Evolutionary conservation across 1,140 invertebrate species (phyloP), one percentile per base, ranked within the genome.

Genomic region (Aphidius ervi): DNA sequence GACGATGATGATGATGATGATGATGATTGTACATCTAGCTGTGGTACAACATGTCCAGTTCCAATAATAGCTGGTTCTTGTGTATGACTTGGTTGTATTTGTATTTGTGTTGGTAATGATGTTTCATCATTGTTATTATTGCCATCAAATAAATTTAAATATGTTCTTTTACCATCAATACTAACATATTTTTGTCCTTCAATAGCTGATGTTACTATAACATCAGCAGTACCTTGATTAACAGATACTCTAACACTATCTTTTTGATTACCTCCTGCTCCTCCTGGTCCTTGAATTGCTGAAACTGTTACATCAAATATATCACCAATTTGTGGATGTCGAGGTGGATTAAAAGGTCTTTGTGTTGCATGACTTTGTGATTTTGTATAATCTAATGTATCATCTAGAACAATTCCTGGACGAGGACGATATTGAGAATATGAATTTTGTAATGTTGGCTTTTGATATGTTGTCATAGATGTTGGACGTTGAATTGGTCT

Each of bases 151-250:
- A 94, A 76, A 79, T 93, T 92, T 61, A 95, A 82, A 75, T 94
- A 94, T 4, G 92, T 94, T 67, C 91, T 81, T 75, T 93, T 92
- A 39, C 93, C 93, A 71, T 95, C 92, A 60, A 95, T 95, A n/a
- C 91, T 94, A 5, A 95, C 93, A 74, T 92, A 94, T 56, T 92
- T 89, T 68, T 94, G 87, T 57, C 87, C 86, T 46, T 88, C 88
- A 31, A 88, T 84, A 7, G 89, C 84, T 1, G 87, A 87, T 4
- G 91, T 90, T 23, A 93, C 87, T 37, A 93, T 89, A 68, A 89
- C 88, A n/a, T 81, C 83, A 37, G 74, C 70, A 10, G 47, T 53
- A 6, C 75, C 72, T 20, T 75, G 74, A 5, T 81, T 79, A 4
- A 74, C 63, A 4, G 77, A 72, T 1, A 82, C 81, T 65, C 79